phyloP scores from a whole-genome alignment of 2,888 invertebrate genomes.

The Orgyia antiqua region DNA sequence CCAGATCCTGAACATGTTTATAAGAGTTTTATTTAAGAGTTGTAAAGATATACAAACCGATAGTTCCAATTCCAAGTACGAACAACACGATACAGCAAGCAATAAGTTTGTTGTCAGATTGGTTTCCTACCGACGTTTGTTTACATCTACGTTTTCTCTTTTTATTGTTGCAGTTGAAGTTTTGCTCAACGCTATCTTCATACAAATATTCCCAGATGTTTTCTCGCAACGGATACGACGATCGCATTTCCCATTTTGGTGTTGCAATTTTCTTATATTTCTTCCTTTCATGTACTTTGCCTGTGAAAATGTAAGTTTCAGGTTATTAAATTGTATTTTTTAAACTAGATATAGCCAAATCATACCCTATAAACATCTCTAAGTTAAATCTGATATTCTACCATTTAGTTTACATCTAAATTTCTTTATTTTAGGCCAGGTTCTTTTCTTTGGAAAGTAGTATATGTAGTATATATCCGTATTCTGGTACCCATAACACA shows the following conservation, averaged over 20 bases:
- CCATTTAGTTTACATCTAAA: too few species aligned
- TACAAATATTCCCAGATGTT: conserved; percentile 60
- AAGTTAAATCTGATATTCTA: too few species aligned
- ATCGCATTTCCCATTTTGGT: conserved; percentile 49
- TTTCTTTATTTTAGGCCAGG: too few species aligned
- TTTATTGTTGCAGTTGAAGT: conserved; percentile 34
- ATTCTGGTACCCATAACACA: too few species aligned
- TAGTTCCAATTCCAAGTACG: conserved; percentile 26
- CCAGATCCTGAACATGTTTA: too few species aligned
- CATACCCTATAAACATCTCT: too few species aligned
- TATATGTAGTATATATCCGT: too few species aligned
- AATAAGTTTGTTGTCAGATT: conserved; percentile 30
- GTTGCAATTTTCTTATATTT: conserved; percentile 39
- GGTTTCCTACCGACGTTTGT: conserved; percentile 27
- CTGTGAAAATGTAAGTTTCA: conserved; percentile 38
- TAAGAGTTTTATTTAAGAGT: too few species aligned
- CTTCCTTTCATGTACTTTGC: conserved; percentile 46
- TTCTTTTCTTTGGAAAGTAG: too few species aligned
- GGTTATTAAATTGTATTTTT: conserved; percentile 4
- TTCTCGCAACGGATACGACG: conserved; percentile 49
- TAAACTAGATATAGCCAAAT: too few species aligned
- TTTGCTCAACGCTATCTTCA: conserved; percentile 35
- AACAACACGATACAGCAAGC: conserved; percentile 31
- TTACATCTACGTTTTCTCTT: conserved; percentile 38
- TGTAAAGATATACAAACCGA: conserved; percentile 32